These are phyloP conservation scores for Ceryle rudis DNA, from an alignment of 2,797 vertebrate species.

Conservation along the genomic window DNA sequence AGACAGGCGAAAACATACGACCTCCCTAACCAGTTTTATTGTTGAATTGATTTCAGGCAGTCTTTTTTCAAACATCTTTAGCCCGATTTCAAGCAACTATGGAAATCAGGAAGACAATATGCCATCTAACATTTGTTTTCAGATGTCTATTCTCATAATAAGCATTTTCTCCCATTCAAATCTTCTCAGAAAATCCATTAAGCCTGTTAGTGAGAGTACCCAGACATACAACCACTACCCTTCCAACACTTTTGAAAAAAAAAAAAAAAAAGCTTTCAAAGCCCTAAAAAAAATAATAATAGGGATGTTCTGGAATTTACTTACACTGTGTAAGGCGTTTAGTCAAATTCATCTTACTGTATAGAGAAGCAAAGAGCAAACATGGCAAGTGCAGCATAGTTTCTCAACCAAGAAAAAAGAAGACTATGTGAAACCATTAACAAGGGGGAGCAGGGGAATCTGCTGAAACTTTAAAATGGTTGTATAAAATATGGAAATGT, in stretches of 20 bases:
- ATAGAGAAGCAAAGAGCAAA: neutral
- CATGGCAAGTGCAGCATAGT: rapidly evolving
- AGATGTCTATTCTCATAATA: neutral
- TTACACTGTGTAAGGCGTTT: neutral
- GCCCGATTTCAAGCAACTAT: neutral
- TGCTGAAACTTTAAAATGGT: neutral
- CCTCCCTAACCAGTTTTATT: constrained; percentile 38
- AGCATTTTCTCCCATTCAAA: neutral
- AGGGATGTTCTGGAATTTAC: neutral
- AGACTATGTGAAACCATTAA: neutral
- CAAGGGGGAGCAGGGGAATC: neutral
- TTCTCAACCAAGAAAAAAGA: neutral
- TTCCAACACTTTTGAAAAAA: neutral
- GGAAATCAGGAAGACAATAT: neutral
- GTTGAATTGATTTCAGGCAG: neutral
- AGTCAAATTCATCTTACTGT: neutral
- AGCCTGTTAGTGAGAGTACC: neutral
- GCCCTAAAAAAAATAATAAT: neutral
- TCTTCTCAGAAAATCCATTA: constrained; percentile 1
- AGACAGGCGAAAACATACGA: neutral
- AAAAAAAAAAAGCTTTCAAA: neutral
- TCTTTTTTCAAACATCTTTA: neutral
- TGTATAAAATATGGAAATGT: neutral
- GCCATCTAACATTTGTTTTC: neutral
- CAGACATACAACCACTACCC: neutral